Conservation (phyloP, 1,140 invertebrate species). For the Helicoverpa armigera region DNA sequence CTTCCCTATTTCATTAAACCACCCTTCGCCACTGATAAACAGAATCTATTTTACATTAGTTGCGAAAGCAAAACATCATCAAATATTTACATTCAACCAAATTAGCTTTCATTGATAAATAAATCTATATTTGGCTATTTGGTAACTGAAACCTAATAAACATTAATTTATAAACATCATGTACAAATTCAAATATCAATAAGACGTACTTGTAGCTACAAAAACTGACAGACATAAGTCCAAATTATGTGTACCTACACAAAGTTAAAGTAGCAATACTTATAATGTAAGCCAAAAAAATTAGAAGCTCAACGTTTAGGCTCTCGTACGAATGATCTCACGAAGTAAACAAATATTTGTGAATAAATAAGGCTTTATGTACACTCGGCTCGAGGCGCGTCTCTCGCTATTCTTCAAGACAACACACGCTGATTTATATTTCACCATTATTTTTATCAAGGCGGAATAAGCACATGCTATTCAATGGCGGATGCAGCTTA, state of each 20-base stretch:
- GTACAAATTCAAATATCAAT: not conserved
- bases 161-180: constrained; percentile 1
- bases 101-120: constrained; percentile 6
- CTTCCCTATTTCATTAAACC: too few relatives aligned
- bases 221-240: not conserved
- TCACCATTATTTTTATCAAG: constrained; percentile 64
- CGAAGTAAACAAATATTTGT: constrained; percentile 68
- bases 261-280: constrained; percentile 30
- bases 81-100: constrained; percentile 10
- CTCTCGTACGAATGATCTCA: constrained; percentile 61
- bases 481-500: constrained; percentile 52
- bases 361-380: constrained; percentile 71
- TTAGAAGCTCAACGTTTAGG: constrained; percentile 56
- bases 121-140: not conserved
- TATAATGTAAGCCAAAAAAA: constrained; percentile 61
- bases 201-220: not conserved
- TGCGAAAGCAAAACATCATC: not conserved
- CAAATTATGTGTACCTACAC: constrained; percentile 11
- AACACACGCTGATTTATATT: constrained; percentile 62
- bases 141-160: not conserved
- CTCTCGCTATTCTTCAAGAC: constrained; percentile 57
- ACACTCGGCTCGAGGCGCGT: constrained; percentile 47
- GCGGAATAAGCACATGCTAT: constrained; percentile 56
- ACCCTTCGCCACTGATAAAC: too few relatives aligned
- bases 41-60: not conserved